These are phyloP conservation scores for Halichoerus grypus DNA, from an alignment of 2,113 vertebrate species.

Conservation along the genomic window DNA sequence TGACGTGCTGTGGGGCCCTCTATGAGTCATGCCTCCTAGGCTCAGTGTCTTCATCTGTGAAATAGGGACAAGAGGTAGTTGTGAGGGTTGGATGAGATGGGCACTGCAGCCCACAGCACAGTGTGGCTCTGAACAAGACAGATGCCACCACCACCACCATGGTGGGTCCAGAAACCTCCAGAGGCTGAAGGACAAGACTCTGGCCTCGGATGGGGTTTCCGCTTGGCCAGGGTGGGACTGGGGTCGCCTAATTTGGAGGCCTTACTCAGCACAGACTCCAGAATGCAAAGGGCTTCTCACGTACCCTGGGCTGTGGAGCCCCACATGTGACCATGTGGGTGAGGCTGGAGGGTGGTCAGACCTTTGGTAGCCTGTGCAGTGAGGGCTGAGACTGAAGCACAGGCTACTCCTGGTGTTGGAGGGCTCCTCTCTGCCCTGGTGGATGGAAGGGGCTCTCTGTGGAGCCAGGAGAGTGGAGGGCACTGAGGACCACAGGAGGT, in stretches of 20 bases:
- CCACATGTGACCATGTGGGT: neutral
- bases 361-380: neutral
- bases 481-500: neutral
- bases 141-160: neutral
- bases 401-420: too few species aligned
- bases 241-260: neutral
- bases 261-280: neutral
- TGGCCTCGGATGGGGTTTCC: neutral
- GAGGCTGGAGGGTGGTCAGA: neutral
- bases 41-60: neutral
- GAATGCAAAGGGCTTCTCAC: neutral
- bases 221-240: neutral
- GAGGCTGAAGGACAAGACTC: neutral
- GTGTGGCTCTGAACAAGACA: neutral
- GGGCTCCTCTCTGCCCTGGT: neutral
- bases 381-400: neutral
- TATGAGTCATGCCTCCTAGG: neutral
- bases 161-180: neutral
- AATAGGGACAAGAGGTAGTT: neutral
- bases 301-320: neutral
- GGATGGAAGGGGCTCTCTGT: neutral
- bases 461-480: neutral
- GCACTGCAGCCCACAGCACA: neutral
- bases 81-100: neutral
- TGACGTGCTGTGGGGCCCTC: neutral